Evolutionary conservation across 2,797 vertebrate genomes (phyloP).

Genomic region (Pangasius djambal): DNA sequence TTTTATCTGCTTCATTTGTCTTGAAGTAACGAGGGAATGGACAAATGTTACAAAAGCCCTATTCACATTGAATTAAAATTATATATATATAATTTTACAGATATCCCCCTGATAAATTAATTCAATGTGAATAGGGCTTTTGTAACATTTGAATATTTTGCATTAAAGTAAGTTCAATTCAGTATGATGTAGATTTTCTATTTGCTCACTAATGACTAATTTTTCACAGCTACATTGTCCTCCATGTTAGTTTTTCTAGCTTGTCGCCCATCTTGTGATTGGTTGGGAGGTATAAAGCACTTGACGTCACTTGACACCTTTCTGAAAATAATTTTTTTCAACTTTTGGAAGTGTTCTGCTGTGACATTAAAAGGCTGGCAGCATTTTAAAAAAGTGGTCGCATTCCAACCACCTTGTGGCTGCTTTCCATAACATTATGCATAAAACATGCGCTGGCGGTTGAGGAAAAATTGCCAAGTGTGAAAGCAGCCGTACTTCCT

Average conservation of each 20-base stretch:
- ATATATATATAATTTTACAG: not conserved
- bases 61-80: too few relatives aligned
- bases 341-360: not conserved
- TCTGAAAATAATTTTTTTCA: not conserved
- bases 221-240: not conserved
- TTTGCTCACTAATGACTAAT: not conserved
- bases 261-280: not conserved
- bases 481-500: not conserved
- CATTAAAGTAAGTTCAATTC: not conserved
- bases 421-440: not conserved
- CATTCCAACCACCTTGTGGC: not conserved
- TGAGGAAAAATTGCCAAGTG: not conserved
- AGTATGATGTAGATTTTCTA: not conserved
- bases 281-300: not conserved
- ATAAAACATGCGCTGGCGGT: not conserved
- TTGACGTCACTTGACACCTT: not conserved
- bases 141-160: not conserved
- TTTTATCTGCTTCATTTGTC: too few relatives aligned
- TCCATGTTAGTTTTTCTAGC: not conserved
- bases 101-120: not conserved
- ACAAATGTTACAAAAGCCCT: too few relatives aligned
- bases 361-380: not conserved
- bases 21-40: too few relatives aligned
- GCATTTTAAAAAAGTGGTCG: too few relatives aligned
- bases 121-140: not conserved